Base-by-base conservation (phyloP, 2,113 vertebrate species). In the Chloroceryle aenea region DNA sequence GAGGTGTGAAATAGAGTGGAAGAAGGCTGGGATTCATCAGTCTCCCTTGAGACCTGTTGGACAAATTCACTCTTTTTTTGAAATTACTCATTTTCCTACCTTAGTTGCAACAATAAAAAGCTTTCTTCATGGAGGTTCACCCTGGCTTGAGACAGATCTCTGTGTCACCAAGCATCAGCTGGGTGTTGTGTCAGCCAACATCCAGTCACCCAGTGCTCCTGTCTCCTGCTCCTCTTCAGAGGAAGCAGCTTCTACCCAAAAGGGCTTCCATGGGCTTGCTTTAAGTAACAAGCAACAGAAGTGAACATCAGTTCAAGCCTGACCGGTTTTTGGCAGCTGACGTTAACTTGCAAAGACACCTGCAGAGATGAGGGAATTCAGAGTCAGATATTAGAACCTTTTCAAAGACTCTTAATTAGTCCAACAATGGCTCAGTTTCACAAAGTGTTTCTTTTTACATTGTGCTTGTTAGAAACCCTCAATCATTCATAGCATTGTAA, bases 351-450 rank as follows among this genome's bases (percentile, higher is more conserved):
- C 82, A 91, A 63, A 88, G 89, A 58, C 77, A 95, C 74, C 81
- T 76, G 34, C 74, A 91, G 76, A 85, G 75, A 85, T 66, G 55
- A 93, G 42, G 43, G 89, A 79, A 81, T 67, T 93, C 50, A 43
- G 80, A 64, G 47, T 55, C 1, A 0, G 58, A 36, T 93, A 94
- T 91, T 91, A 92, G 74, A 90, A 80, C 58, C 27, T 61, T 88
- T 95, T 72, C 74, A 93, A 90, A 95, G 38, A 42, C n/a, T 45
- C 90, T 95, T 90, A 91, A 96, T 89, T 93, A 91, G 68, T 84
- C 30, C 16, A 4, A 91, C 79, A 92, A 79, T 69, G 42, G 45
- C 36, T 95, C 3, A 0, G 45, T 50, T 91, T 85, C 2, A 4
- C 40, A 82, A 82, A 93, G 72, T 68, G 25, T 47, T 93, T 90